Evolutionary conservation across 64 coral and sea anemone species (phyloP), one percentile per base, ranked within the genome.

Genomic region (Montipora foliosa): DNA sequence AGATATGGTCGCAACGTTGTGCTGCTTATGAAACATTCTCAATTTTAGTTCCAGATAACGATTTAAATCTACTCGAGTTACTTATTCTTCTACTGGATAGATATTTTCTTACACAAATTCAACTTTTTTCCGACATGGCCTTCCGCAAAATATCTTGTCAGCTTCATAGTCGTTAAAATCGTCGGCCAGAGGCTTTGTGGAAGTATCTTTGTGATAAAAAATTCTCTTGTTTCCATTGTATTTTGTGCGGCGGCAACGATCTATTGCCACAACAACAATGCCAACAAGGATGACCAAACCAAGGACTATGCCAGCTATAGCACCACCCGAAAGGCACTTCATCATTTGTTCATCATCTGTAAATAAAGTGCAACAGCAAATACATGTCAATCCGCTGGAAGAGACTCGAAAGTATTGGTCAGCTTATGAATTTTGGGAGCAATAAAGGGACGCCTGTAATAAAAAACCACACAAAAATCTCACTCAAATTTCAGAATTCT

Each of bases 161-260:
- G 82, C 76, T 15, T 93, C 91, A 37, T 93, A 76, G 44, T 93
- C 91, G 50, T 93, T 83, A 69, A 93, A 93, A 60, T 93, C 91
- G 87, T 93, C 91, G 19, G 87, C 91, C 46, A 93, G 75, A 67
- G 91, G 91, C 14, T 93, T 93, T 16, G 82, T 77, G 5, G 82
- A 6, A 82, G 87, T 93, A 58, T 93, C 91, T 79, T 93, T 93
- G 90, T 91, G 84, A 71, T 92, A 92, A 29, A 82, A 87, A 14
- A 93, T 93, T 19, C 69, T 88, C 8, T 75, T 93, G 8, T 72
- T 73, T 29, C 76, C n/a, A 62, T 87, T 71, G 74, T 77, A 57
- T 5, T 61, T 79, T 22, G 46, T 87, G 2, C 91, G 91, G 44
- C 21, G 77, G 5, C 75, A 49, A 57, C 37, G n/a, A 48, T 82